Percentiles rank a stretch among this genome's conserved stretches.
phyloP scores from a whole-genome alignment of 2,113 vertebrate species.

The Sturnus vulgaris region DNA sequence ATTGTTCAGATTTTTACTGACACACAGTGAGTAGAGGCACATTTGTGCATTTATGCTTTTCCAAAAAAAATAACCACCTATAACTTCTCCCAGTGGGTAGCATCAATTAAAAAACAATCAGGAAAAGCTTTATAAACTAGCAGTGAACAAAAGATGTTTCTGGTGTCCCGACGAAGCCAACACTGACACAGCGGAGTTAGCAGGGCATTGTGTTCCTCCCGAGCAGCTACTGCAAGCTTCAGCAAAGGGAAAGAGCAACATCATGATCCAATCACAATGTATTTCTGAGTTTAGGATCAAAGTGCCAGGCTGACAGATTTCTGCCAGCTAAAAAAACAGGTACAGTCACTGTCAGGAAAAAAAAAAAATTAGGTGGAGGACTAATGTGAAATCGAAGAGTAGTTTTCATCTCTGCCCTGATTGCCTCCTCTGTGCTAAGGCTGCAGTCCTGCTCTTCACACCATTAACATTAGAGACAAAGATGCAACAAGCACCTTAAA shows the following conservation, averaged over 20 bases:
- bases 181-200: not conserved
- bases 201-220: not conserved
- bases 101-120: slow-evolving; percentile 16
- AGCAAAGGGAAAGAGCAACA: slow-evolving; percentile 20
- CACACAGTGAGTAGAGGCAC: not conserved
- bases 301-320: not conserved
- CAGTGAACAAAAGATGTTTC: slow-evolving; percentile 21
- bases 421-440: not conserved
- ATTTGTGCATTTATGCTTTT: not conserved
- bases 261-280: not conserved
- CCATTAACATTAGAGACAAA: not conserved
- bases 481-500: not conserved
- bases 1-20: not conserved
- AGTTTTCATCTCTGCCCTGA: not conserved
- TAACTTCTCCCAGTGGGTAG: slow-evolving; percentile 9
- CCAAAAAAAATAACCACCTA: slow-evolving; percentile 1
- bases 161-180: not conserved
- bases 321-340: not conserved
- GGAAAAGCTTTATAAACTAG: slow-evolving; percentile 23
- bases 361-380: not conserved
- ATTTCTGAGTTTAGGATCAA: not conserved
- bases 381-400: not conserved
- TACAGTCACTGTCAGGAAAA: not conserved
- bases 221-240: slow-evolving; percentile 29
- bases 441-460: not conserved